A percentile compares a stretch with the other conserved stretches of the same genome.
Conservation (phyloP, 1,140 invertebrate species). For the Euura saliciscinereae region DNA sequence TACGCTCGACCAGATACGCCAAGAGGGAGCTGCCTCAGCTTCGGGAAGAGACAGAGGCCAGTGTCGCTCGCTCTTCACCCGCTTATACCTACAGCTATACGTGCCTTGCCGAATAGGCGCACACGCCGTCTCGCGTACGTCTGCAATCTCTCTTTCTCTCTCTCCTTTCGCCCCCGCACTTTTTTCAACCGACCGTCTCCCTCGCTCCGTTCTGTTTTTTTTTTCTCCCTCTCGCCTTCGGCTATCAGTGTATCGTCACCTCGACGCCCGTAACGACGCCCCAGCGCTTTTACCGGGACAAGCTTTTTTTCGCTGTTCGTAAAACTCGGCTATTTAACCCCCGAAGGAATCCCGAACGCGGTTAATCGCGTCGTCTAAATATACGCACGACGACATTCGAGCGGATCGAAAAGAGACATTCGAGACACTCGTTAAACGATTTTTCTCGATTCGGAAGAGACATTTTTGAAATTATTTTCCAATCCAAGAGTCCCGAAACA, state of each 20-base stretch:
- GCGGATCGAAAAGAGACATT: background rate
- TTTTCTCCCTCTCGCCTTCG: background rate
- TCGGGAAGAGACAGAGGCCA: constrained; percentile 6
- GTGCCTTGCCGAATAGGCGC: background rate
- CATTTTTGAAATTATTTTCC: background rate
- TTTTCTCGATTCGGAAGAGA: too few relatives aligned
- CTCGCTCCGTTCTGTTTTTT: too few relatives aligned
- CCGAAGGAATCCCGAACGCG: background rate
- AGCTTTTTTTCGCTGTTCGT: constrained; percentile 1
- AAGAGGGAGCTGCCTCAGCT: background rate
- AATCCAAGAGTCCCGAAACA: background rate
- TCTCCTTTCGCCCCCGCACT: background rate
- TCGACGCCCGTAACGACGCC: background rate
- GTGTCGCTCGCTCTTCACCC: background rate
- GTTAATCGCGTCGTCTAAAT: background rate
- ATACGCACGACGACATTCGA: background rate
- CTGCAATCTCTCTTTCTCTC: background rate
- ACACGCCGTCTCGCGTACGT: constrained; percentile 6
- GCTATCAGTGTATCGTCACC: constrained; percentile 5
- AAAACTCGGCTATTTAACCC: background rate
- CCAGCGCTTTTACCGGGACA: background rate
- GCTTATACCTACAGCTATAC: too few relatives aligned
- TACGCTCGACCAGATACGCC: constrained; percentile 16
- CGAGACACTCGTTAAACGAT: too few relatives aligned
- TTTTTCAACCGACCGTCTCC: background rate